Evolutionary conservation across 1,140 invertebrate genomes (phyloP), one percentile per base, ranked within the genome.

Genomic region (Harlomillsia oculata): DNA sequence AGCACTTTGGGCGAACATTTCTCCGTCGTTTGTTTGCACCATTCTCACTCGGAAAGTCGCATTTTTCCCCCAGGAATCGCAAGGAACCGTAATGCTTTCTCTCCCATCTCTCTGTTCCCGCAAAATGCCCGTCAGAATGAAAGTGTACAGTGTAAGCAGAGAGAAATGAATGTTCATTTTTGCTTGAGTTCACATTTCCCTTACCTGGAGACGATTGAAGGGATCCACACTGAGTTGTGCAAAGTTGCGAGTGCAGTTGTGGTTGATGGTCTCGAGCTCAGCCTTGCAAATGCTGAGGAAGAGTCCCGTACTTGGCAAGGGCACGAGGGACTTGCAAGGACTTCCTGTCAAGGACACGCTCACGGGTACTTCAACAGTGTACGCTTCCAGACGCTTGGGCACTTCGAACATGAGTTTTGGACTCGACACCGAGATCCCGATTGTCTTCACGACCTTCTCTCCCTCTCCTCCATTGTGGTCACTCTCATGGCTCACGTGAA

Each of bases 371-470:
- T 56, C 51, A 1, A 53, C 41, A 0, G 63, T 58, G 34, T 62
- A 62, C 16, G 60, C 45, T 20, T 62, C 60, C 11, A 62, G 29
- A 36, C 57, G 51, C n/a, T 48, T 49, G 9, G 60, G 64, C 6
- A 62, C 64, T 25, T 65, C 64, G 54, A 65, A 65, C 37, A 37
- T 44, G 29, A 65, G 54, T 3, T 46, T 32, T 6, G 64, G 63
- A 37, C 39, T 13, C 13, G 39, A 14, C 18, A 13, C 23, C 2
- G 1, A 2, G 18, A 26, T 18, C 5, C 2, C 29, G 6, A 39
- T n/a, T 43, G 37, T 11, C 26, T 20, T 3, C 5, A 28, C 4
- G 16, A 18, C 0, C 1, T 9, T 14, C 29, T 32, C 13, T 20
- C n/a, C 1, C 16, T 20, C 29, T 5, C 2, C 16, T 8, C n/a